Evolutionary conservation across 2,888 invertebrate species (phyloP), one percentile per base, ranked within the genome.

Genomic region (Stenolophus ochropezus): DNA sequence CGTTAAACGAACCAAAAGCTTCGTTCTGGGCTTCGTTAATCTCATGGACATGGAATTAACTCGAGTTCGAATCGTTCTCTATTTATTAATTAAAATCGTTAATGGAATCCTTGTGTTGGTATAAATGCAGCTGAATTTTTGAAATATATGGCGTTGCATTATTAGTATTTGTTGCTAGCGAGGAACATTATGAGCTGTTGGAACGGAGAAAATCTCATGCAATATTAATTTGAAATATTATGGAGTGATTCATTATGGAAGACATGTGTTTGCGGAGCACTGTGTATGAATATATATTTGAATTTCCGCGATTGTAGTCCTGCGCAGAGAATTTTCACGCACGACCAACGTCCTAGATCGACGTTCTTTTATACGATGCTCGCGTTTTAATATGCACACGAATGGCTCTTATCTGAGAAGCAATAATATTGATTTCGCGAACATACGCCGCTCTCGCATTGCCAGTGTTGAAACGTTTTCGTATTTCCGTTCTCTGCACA

Each of bases 321-420:
- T 75, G 16, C 33, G 25, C 6, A 42, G n/a, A 65, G 73, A 56
- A 80, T 73, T 33, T 80, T 80, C 27, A 73, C 80, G 80, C 80
- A 80, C 80, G 80, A 73, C 21, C 73, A 69, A 42, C 23, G 16
- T 25, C 14, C 56, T 73, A 73, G 80, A 80, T 16, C 80, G 56
- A 23, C 71, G 51, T 18, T 53, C 53, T 80, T 56, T 73, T 33
- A 69, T 80, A 25, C 80, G 73, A 80, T 71, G 80, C 47, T 51
- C 80, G 73, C 71, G 73, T 73, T 80, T 80, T 80, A 80, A 80
- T 80, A 80, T 80, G 73, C 80, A 80, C 80, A 80, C 56, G 73
- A 73, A 80, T 80, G 80, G 56, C 53, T 80, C 71, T 80, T 80
- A 80, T 80, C 80, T 80, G 69, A 73, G 58, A 53, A 80, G 73